A percentile compares a stretch with the other conserved stretches of the same genome.
phyloP scores from a whole-genome alignment of 2,113 vertebrate genomes.

The Perca flavescens region DNA sequence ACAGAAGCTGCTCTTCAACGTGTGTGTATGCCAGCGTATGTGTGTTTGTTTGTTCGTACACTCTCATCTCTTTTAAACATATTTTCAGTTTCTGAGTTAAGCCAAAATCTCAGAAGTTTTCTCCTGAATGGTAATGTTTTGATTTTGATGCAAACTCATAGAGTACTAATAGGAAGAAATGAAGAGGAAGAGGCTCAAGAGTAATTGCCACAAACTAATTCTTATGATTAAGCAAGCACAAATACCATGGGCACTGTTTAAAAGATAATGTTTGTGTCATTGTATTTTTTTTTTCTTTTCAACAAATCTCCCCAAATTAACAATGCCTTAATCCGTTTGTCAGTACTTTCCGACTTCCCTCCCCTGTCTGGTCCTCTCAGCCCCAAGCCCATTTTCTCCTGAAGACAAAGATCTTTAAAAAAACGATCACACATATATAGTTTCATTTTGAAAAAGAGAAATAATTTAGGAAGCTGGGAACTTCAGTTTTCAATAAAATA shows the following conservation, averaged over 20 bases:
- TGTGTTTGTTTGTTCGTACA: background rate
- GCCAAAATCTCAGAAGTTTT: conserved; percentile 2
- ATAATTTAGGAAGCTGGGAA: background rate
- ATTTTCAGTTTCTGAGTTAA: background rate
- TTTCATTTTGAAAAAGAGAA: background rate
- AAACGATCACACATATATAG: background rate
- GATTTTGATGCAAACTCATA: background rate
- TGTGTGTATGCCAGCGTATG: background rate
- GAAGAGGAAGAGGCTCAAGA: background rate
- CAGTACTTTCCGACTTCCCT: background rate
- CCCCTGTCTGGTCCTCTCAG: background rate
- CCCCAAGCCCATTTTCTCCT: background rate
- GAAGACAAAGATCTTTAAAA: background rate
- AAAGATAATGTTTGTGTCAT: background rate
- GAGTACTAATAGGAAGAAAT: background rate
- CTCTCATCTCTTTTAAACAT: conserved; percentile 9
- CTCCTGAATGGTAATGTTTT: background rate
- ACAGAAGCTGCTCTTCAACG: conserved; percentile 47
- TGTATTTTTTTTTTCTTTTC: background rate
- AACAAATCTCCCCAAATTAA: conserved; percentile 3
- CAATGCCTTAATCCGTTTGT: background rate
- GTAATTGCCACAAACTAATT: background rate
- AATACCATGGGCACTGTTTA: background rate
- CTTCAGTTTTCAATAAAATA: background rate
- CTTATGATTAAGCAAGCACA: background rate